Base-by-base conservation (phyloP, 2,797 vertebrate species). In the Spatula clypeata region DNA sequence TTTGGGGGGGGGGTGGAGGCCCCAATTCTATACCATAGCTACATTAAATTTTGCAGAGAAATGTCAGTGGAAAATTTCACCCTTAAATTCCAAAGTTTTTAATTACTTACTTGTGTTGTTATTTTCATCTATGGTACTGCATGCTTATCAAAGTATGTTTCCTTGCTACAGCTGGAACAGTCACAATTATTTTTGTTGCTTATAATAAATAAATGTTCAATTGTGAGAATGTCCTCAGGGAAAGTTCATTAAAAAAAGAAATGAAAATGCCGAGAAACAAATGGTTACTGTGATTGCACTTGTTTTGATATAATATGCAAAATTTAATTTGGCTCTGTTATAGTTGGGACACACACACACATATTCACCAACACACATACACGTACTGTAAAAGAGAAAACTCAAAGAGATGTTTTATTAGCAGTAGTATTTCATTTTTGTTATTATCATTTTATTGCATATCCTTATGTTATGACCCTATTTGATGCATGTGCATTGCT, bases 181-280 rank as follows among this genome's bases (percentile, higher is more conserved):
- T 97, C 84, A 96, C 94, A 96, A 97, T 92, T 97, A 73, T 86
- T 96, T 97, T 96, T 97, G 89, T 94, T 96, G 77, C 58, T 96
- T 96, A 93, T 89, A 96, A 97, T 98, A 98, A 98, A 97, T 97
- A 98, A 98, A 97, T 91, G 67, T 83, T 97, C 96, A 96, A 92
- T 97, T 97, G 80, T 96, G 91, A 93, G 87, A 95, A 89, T 95
- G 74, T 97, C 97, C 96, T 98, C 69, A 86, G 97, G 97, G 94
- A 97, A 97, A 97, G 81, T 97, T 98, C 94, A 96, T 98, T 97
- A 47, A 95, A 97, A 65, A 96, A 95, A 93, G 2, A 97, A 97
- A 97, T 83, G 23, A 97, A 98, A 98, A 96, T 76, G 66, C 73
- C 2, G 31, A 96, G 67, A 97, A 97, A 97, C 93, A 97, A 97